Evolutionary conservation across 2,797 vertebrate genomes (phyloP), one percentile per base, ranked within the genome.

Genomic region (Presbytis comata): DNA sequence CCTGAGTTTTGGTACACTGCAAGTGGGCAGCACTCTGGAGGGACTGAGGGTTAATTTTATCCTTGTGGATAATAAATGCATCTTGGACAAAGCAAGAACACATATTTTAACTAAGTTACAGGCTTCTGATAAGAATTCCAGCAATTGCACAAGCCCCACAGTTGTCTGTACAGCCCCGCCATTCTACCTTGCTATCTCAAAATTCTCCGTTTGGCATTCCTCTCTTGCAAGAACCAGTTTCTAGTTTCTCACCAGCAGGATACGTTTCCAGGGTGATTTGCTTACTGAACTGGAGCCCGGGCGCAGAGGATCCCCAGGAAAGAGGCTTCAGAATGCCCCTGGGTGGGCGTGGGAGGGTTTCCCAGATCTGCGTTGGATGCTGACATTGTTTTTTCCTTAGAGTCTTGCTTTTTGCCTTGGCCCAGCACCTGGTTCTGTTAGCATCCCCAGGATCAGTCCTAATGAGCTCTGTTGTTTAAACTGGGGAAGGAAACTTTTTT

Each of bases 161-260:
- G 81, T 86, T 46, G 92, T 85, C 1, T 57, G 3, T 14, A 4
- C 88, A 78, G 46, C 78, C 44, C 36, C n/a, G 24, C 55, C 6
- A 19, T 16, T 59, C 93, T 75, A 46, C 78, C 41, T 84, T 24
- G 89, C 75, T 26, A 1, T 64, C 70, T 64, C 81, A 64, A 50
- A 84, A 22, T 22, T 55, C 70, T 70, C 75, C 4, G 0, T 57
- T 76, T 72, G 93, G 22, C 36, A 26, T 87, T 70, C 89, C 30
- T 59, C 91, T 57, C 57, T 88, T 22, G 76, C 41, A 75, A 78
- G 90, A 91, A 39, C 55, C 50, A 53, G 5, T 59, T 48, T 84
- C 97, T 93, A 36, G 46, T 94, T 98, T 98, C 89, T 87, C 94
- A 97, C 61, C 81, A 91, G 94, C 83, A 61, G 86, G 72, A 53